phyloP scores from a whole-genome alignment of 2,888 invertebrate genomes.

The Caradrina kadenii region DNA sequence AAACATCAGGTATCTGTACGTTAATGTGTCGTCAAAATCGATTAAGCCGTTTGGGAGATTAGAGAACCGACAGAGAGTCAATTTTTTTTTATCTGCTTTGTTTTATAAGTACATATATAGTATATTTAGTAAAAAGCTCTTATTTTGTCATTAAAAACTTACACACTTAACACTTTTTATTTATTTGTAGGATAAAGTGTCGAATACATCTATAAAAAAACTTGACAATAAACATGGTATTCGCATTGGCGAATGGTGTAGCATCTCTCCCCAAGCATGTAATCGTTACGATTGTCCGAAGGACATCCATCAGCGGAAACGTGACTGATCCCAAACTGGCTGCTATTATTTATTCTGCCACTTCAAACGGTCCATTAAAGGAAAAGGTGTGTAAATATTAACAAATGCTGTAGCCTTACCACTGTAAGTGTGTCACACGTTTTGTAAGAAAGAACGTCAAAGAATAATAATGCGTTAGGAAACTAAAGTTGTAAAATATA shows the following conservation, averaged over 20 bases:
- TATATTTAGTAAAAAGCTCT: too few species aligned
- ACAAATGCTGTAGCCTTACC: constrained; percentile 27
- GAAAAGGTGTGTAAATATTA: constrained; percentile 65
- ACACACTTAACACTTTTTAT: too few species aligned
- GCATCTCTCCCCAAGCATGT: not conserved
- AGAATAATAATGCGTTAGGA: constrained; percentile 23
- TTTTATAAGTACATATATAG: too few species aligned
- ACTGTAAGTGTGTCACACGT: constrained; percentile 8
- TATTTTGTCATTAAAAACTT: too few species aligned
- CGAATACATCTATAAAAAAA: not conserved
- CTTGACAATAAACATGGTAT: too few species aligned
- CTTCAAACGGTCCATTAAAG: constrained; percentile 67
- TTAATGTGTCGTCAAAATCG: too few species aligned
- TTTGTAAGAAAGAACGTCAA: constrained; percentile 16
- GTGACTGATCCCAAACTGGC: constrained; percentile 27
- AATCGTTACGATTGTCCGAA: constrained; percentile 21
- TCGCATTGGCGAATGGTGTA: not conserved
- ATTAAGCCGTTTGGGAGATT: too few species aligned
- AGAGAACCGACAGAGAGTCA: too few species aligned
- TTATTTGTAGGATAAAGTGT: too few species aligned
- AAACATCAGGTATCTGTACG: too few species aligned
- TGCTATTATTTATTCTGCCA: constrained; percentile 73
- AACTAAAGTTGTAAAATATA: constrained; percentile 31
- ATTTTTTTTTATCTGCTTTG: too few species aligned
- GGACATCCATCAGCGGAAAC: constrained; percentile 19